Conservation (phyloP, 1,140 invertebrate species). For the Apocrypta bakeri region DNA sequence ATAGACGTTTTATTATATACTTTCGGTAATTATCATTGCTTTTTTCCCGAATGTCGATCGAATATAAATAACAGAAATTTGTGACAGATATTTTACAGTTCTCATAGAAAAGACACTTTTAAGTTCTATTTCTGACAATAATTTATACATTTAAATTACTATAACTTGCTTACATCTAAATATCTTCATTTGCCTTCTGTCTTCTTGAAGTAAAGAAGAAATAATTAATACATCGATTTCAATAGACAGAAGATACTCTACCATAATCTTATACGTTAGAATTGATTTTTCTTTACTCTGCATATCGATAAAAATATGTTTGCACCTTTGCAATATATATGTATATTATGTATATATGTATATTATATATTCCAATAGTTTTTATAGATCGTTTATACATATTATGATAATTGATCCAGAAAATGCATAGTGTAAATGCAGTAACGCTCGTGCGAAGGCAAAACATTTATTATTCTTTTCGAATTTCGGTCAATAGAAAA, state of each 20-base stretch:
- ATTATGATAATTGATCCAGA: slow-evolving; percentile 10
- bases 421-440: slow-evolving; percentile 1
- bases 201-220: not conserved
- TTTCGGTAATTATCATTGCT: no score
- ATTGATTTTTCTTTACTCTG: not conserved
- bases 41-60: not conserved
- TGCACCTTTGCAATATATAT: slow-evolving; percentile 13
- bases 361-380: slow-evolving; percentile 4
- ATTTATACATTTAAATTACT: not conserved
- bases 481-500: not conserved
- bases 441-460: not conserved
- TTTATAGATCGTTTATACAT: slow-evolving; percentile 1
- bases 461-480: not conserved
- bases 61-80: not conserved
- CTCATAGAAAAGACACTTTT: not conserved
- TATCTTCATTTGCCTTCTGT: not conserved
- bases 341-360: slow-evolving; percentile 47
- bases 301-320: slow-evolving; percentile 24
- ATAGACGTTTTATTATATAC: no score
- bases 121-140: slow-evolving; percentile 5
- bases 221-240: slow-evolving; percentile 10
- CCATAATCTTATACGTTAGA: not conserved
- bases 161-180: not conserved
- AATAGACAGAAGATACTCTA: slow-evolving; percentile 11
- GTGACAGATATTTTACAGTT: not conserved